Evolutionary conservation across 2,797 vertebrate species (phyloP).

Genomic region (Oreortyx pictus): DNA sequence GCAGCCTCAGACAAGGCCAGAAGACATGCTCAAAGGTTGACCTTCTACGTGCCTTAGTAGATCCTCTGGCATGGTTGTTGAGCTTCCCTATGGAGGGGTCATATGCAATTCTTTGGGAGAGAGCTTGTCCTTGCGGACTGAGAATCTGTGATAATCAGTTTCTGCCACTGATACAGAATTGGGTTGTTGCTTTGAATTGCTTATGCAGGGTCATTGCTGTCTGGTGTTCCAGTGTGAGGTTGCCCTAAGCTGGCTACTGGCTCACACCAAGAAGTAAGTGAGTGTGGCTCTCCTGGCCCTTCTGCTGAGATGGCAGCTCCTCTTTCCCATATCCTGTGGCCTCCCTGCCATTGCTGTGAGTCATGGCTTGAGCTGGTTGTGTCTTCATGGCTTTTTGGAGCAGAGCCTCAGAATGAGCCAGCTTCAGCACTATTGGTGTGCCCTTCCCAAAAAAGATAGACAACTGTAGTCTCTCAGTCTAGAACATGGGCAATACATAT

Average conservation of each 20-base stretch:
- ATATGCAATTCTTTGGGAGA: neutral
- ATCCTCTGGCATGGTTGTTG: neutral
- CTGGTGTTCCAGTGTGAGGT: neutral
- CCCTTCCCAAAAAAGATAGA: neutral
- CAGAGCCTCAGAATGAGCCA: neutral
- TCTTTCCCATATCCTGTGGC: neutral
- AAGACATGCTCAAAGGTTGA: neutral
- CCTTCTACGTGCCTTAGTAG: neutral
- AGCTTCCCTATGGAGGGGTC: neutral
- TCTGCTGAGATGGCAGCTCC: too few species aligned
- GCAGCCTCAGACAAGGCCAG: neutral
- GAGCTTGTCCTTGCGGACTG: neutral
- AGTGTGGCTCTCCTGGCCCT: rapidly evolving
- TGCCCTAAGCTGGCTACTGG: neutral
- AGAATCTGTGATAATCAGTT: neutral
- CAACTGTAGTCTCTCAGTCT: neutral
- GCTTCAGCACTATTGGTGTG: neutral
- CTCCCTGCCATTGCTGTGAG: neutral
- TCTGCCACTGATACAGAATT: neutral
- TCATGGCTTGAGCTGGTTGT: neutral
- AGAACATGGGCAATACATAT: neutral
- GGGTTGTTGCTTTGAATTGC: neutral
- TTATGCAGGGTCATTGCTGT: rapidly evolving
- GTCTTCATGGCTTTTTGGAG: neutral
- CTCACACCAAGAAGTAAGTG: neutral